phyloP scores from a whole-genome alignment of 2,888 invertebrate genomes.

The Clostera curtula region DNA sequence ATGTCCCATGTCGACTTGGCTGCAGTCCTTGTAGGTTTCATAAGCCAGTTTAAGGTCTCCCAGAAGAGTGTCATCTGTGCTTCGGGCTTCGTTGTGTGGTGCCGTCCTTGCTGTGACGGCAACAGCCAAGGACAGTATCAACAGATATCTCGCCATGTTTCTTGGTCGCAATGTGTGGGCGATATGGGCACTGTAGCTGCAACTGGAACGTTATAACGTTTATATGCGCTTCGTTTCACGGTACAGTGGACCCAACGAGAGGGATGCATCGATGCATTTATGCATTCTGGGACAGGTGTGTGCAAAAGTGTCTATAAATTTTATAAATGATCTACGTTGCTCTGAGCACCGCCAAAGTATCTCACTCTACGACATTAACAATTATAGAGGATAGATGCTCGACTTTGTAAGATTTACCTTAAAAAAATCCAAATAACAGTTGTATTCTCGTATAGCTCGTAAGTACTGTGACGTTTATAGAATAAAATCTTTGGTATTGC shows the following conservation, averaged over 20 bases:
- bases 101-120: constrained; percentile 71
- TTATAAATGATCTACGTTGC: not conserved
- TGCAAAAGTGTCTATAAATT: constrained; percentile 19
- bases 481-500: too few relatives aligned
- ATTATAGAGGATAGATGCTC: too few relatives aligned
- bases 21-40: constrained; percentile 88
- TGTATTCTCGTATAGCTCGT: too few relatives aligned
- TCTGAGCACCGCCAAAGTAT: too few relatives aligned
- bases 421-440: too few relatives aligned
- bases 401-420: too few relatives aligned
- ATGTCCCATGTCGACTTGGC: constrained; percentile 78
- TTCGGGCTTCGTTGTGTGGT: constrained; percentile 61
- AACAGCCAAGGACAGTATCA: constrained; percentile 71
- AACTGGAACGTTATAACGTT: constrained; percentile 60
- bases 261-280: constrained; percentile 69
- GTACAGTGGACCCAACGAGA: constrained; percentile 58
- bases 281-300: constrained; percentile 41
- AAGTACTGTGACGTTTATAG: too few relatives aligned
- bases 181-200: constrained; percentile 57
- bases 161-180: constrained; percentile 55
- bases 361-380: too few relatives aligned
- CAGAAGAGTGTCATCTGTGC: constrained; percentile 67
- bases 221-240: constrained; percentile 71
- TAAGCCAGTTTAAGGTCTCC: constrained; percentile 83
- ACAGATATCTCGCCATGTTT: constrained; percentile 76